Conservation (phyloP, 2,113 vertebrate species). For the Gymnogyps californianus region DNA sequence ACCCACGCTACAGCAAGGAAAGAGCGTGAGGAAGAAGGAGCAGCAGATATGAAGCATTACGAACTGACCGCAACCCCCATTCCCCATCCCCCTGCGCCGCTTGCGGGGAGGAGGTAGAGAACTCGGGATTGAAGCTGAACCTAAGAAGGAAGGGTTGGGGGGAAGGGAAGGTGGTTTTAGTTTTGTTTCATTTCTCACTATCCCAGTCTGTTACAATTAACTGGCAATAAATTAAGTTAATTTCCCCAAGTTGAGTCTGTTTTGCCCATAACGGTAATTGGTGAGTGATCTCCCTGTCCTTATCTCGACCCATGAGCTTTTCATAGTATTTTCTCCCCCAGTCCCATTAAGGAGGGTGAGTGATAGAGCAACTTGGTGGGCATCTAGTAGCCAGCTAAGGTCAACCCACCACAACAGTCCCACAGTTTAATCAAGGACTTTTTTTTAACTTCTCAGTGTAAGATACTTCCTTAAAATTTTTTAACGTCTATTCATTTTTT, state of each 20-base stretch:
- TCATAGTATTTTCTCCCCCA: neutral
- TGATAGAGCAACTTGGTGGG: neutral
- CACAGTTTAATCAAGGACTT: neutral
- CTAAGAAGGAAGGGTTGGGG: neutral
- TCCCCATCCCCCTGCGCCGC: accelerated
- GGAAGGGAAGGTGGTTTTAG: neutral
- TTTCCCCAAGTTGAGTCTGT: neutral
- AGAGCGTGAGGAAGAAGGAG: neutral
- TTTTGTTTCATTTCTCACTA: neutral
- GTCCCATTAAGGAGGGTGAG: accelerated
- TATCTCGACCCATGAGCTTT: neutral
- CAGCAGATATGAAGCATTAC: neutral
- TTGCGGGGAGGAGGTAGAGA: accelerated
- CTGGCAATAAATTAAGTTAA: neutral
- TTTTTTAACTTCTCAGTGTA: neutral
- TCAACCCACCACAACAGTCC: neutral
- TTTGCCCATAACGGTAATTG: neutral
- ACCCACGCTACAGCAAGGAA: neutral
- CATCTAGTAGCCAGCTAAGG: neutral
- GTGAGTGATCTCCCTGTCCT: neutral
- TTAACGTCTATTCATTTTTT: neutral
- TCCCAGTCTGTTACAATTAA: neutral
- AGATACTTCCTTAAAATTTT: neutral
- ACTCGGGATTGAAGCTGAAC: neutral
- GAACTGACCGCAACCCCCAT: neutral